Evolutionary conservation across 2,888 invertebrate species (phyloP), one percentile per base, ranked within the genome.

Genomic region (Leucoma salicis): DNA sequence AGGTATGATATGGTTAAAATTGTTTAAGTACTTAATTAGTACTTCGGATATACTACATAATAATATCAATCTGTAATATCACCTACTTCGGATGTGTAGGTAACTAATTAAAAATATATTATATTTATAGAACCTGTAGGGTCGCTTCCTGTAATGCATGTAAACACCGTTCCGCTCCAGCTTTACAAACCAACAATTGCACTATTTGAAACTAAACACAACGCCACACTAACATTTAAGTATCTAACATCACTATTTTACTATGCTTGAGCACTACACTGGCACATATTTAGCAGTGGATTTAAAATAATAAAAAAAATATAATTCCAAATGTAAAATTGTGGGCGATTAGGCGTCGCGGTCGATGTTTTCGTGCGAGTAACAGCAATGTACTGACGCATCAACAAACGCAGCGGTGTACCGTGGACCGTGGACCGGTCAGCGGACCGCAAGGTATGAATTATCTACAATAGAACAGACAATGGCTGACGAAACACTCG

Each of bases 141-240:
- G 87, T 61, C 87, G 85, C 78, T 87, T 89, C 79, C 88, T 84
- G 86, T 89, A 88, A 88, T 89, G 87, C 89, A 89, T 89, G 83
- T 86, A 79, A 77, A 78, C 72, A 74, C 78, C 79, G 77, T 87
- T 80, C 58, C 82, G 86, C 87, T 89, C 89, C 89, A 89, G 89
- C 77, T 86, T 88, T 78, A 70, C 82, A 68, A 78, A 72, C 60
- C 67, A 78, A 73, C 64, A 61, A 70, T 60, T 59, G 54, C 66
- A 66, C 66, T 47, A 41, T 62, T 72, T 61, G 54, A 21, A 69
- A 69, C 51, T 46, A 59, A 64, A 61, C 48, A 69, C 68, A 15
- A 37, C 45, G 37, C 33, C 42, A 63, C 49, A 40, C 49, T 50
- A 49, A 50, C 7, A 11, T 58, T 62, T 62, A 66, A 61, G 46